Base-by-base conservation (phyloP, 2,888 invertebrate species). In the Beris morrisii region DNA sequence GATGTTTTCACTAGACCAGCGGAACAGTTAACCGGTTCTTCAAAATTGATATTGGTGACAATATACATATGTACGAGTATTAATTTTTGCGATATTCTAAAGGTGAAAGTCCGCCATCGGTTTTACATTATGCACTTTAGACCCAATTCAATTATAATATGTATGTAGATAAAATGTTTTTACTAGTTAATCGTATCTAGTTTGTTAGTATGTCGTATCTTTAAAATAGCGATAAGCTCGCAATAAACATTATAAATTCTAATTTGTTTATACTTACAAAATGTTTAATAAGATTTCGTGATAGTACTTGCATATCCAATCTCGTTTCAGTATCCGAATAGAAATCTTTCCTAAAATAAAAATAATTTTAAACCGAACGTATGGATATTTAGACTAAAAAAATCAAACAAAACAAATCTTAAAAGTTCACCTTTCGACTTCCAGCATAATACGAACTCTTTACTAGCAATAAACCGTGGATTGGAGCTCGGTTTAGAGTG, bases 241-340 rank as follows among this genome's bases (percentile, higher is more conserved):
- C 7, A 45, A 57, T 57, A 32, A 15, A 12, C 28, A 53, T 53
- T 15, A 30, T 4, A 32, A 9, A 28, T 38, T 28, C 28, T 5
- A 45, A 22, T 22, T 22, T 22, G 22, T 22, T 5, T 12, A 32
- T 52, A 65, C 65, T 58, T 58, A 65, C 65, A 43, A 65, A 43
- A 6, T 52, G 43, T 11, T 22, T 38, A 30, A 59, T 13, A 53
- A 58, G 9, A 48, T 58, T 58, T 38, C 58, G 58, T 45, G 65
- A 50, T 53, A 65, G 15, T 9, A 58, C 22, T 32, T 58, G 54
- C 65, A 65, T 65, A 32, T 65, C 50, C 31, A 15, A 44, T 28
- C 38, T 44, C 44, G 44, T 11, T 31, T 65, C 32, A 57, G 13
- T 28, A 57, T 50, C 65, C 38, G 57, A 57, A 45, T 43, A 31